phyloP scores from a whole-genome alignment of 1,140 invertebrate genomes.

The Leptonema lineaticorne region DNA sequence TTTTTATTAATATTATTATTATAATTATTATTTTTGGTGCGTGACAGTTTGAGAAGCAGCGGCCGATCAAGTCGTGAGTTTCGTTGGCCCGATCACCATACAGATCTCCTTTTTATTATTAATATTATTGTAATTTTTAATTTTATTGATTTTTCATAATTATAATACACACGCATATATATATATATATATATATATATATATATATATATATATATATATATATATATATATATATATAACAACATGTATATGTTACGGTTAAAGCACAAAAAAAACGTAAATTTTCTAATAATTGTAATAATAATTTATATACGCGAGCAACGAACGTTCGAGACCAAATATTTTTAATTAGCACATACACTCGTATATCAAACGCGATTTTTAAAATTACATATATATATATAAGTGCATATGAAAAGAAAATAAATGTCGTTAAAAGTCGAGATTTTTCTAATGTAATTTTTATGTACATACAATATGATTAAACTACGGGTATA shows the following conservation, averaged over 20 bases:
- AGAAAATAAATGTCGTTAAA: not conserved
- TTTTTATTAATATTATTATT: no score
- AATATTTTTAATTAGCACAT: not conserved
- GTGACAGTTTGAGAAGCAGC: not conserved
- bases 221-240: no score
- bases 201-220: no score
- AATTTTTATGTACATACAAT: not conserved
- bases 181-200: no score
- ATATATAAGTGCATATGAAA: not conserved
- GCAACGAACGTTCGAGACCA: not conserved
- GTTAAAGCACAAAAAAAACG: no score
- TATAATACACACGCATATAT: no score
- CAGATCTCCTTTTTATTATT: slow-evolving; percentile 12
- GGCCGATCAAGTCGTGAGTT: not conserved
- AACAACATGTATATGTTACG: no score
- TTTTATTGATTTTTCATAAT: no score
- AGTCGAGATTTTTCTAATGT: not conserved
- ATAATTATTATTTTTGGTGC: not conserved
- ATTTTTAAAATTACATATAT: no score
- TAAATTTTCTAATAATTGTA: slow-evolving; percentile 5
- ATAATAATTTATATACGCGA: slow-evolving; percentile 6
- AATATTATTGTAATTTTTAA: no score
- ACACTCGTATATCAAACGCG: not conserved
- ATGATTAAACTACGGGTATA: not conserved
- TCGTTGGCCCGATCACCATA: not conserved